Percentiles rank a stretch among this genome's conserved stretches.
phyloP scores from a whole-genome alignment of 2,113 vertebrate species.

The Phoenicopterus ruber region DNA sequence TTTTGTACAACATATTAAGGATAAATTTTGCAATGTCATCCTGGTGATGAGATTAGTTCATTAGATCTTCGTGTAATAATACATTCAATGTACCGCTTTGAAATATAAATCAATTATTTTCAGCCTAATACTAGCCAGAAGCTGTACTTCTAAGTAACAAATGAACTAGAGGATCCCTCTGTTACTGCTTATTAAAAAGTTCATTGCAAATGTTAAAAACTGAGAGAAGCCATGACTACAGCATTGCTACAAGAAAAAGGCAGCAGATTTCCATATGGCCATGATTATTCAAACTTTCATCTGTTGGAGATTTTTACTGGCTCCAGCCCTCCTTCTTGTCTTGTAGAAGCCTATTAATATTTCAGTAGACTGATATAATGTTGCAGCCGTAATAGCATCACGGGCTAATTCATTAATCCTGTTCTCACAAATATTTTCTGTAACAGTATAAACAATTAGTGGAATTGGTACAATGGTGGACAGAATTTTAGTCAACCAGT shows the following conservation, averaged over 20 bases:
- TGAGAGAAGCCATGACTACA: constrained; percentile 5
- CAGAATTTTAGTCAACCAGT: not conserved
- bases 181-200: constrained; percentile 60
- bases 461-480: not conserved
- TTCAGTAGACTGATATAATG: not conserved
- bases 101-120: constrained; percentile 66
- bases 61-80: constrained; percentile 3
- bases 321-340: not conserved
- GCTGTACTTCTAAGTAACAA: constrained; percentile 60
- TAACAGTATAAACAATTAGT: not conserved
- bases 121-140: constrained; percentile 45
- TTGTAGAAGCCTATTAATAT: not conserved
- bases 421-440: not conserved
- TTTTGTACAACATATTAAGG: not conserved
- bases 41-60: constrained; percentile 20
- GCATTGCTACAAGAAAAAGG: not conserved
- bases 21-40: not conserved
- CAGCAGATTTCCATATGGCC: constrained; percentile 25
- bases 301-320: not conserved
- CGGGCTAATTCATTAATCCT: not conserved
- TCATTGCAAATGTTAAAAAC: constrained; percentile 46
- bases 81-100: not conserved
- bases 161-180: constrained; percentile 47
- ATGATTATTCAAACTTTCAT: constrained; percentile 45
- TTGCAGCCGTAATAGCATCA: not conserved